These are phyloP conservation scores for Poecile montanus DNA, from an alignment of 2,797 vertebrate genomes.

Conservation along the genomic window DNA sequence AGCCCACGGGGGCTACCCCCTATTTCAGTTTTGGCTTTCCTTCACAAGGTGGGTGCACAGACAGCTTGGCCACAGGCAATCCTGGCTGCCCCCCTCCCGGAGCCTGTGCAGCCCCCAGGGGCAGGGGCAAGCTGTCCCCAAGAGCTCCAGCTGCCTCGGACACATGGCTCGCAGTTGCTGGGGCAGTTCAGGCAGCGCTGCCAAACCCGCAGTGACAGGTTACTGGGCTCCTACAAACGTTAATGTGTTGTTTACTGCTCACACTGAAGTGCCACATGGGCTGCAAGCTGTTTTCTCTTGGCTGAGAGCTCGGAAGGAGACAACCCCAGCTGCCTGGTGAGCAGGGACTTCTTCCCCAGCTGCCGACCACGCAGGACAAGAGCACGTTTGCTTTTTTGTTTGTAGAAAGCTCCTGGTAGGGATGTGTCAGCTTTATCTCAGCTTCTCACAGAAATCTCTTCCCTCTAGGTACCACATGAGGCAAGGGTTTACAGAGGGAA, in stretches of 20 bases:
- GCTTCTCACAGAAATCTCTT: background rate
- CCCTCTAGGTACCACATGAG: background rate
- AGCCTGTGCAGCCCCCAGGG: background rate
- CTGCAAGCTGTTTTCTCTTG: conserved; percentile 62
- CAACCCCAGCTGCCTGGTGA: background rate
- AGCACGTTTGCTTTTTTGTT: background rate
- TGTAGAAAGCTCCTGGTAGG: background rate
- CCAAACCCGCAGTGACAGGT: conserved; percentile 33
- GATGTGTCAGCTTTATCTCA: background rate
- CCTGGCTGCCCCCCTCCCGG: rapidly evolving
- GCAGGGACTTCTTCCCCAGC: background rate
- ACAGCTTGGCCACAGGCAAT: rapidly evolving
- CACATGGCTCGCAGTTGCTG: rapidly evolving
- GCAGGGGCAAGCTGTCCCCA: background rate
- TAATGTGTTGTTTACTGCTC: conserved; percentile 32
- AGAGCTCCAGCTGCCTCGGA: background rate
- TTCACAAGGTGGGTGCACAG: background rate
- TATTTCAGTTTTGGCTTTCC: background rate
- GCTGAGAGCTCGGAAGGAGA: background rate
- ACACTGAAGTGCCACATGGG: conserved; percentile 36
- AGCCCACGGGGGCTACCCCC: background rate
- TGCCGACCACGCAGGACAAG: rapidly evolving
- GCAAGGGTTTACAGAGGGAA: background rate
- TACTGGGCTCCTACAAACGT: background rate
- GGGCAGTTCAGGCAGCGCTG: background rate